Evolutionary conservation across 2,888 invertebrate species (phyloP).

Genomic region (Pristionchus fissidentatus): DNA sequence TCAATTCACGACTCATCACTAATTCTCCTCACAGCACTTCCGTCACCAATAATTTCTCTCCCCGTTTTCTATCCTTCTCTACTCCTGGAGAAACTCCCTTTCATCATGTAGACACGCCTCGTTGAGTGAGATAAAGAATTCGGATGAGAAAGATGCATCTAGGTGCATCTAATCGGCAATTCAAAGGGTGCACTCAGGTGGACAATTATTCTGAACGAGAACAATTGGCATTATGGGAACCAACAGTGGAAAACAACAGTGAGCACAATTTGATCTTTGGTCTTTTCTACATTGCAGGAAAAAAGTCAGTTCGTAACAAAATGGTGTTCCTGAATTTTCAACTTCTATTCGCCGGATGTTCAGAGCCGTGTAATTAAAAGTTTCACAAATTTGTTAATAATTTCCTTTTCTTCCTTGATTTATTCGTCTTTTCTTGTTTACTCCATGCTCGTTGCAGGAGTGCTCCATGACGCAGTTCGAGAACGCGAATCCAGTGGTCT

Average conservation of each 20-base stretch:
- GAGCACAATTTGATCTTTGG: background rate
- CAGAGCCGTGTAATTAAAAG: background rate
- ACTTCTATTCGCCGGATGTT: background rate
- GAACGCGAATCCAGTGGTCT: constrained; percentile 44
- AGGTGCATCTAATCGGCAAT: background rate
- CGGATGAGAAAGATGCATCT: background rate
- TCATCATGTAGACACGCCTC: background rate
- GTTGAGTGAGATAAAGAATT: constrained; percentile 36
- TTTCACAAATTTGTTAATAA: background rate
- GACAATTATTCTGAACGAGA: too few relatives aligned
- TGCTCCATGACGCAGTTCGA: constrained; percentile 42
- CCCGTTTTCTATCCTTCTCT: background rate
- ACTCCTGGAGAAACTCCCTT: background rate
- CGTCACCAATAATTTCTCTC: background rate
- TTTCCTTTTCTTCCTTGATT: background rate
- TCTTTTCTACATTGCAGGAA: background rate
- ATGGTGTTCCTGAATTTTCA: too few relatives aligned
- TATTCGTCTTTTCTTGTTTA: background rate
- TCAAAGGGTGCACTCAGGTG: background rate
- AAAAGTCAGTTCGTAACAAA: background rate
- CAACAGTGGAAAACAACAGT: too few relatives aligned
- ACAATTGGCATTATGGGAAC: too few relatives aligned
- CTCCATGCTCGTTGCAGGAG: background rate
- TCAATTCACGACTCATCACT: constrained; percentile 35
- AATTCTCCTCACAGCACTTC: constrained; percentile 29